These are phyloP conservation scores for Graphium colonna DNA, from an alignment of 2,888 invertebrate species.

Conservation along the genomic window DNA sequence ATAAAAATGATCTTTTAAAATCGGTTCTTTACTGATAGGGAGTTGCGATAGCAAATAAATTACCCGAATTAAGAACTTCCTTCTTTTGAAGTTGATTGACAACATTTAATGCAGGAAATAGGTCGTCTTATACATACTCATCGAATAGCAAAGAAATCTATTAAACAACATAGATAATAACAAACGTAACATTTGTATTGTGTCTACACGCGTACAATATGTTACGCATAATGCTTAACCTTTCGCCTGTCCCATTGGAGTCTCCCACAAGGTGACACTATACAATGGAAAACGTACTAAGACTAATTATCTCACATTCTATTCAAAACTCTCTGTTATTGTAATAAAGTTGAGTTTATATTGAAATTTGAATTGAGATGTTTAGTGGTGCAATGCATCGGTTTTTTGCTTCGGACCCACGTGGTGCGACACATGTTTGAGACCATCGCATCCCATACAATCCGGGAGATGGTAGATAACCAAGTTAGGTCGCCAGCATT, in stretches of 20 bases:
- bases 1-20: no score
- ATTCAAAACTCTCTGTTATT: constrained; percentile 4
- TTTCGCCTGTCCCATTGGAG: constrained; percentile 62
- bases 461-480: constrained; percentile 63
- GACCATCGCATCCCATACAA: constrained; percentile 61
- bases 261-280: constrained; percentile 73
- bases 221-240: constrained; percentile 70
- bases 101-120: no score
- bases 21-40: no score
- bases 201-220: constrained; percentile 52
- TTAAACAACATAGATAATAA: constrained; percentile 26
- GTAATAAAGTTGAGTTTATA: constrained; percentile 16
- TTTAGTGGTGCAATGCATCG: constrained; percentile 29
- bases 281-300: constrained; percentile 22
- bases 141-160: background rate
- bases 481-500: constrained; percentile 42
- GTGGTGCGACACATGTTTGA: constrained; percentile 70
- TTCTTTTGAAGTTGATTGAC: no score
- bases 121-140: no score
- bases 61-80: no score
- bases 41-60: no score
- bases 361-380: constrained; percentile 1
- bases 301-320: background rate
- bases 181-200: constrained; percentile 31
- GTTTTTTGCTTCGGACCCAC: constrained; percentile 61